phyloP scores from a whole-genome alignment of 2,797 vertebrate species.

The Hoplostethus mediterraneus region DNA sequence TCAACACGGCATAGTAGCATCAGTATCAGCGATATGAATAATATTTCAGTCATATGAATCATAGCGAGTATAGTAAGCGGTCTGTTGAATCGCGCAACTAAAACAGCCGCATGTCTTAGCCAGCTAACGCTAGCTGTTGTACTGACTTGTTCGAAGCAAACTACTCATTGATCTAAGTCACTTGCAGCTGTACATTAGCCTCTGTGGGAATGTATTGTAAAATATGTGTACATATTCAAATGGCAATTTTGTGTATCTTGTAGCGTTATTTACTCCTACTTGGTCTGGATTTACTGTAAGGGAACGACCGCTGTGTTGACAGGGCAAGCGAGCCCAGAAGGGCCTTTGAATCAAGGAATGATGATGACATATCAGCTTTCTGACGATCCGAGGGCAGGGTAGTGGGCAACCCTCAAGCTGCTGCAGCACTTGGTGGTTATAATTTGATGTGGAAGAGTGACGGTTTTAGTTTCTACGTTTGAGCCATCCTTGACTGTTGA shows the following conservation, averaged over 20 bases:
- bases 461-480: background rate
- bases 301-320: background rate
- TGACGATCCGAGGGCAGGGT: background rate
- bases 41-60: background rate
- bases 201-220: background rate
- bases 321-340: constrained; percentile 19
- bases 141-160: constrained; percentile 40
- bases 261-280: background rate
- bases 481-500: too few relatives aligned
- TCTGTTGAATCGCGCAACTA: background rate
- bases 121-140: constrained; percentile 55
- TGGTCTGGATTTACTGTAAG: background rate
- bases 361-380: constrained; percentile 48
- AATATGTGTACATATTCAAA: background rate
- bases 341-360: background rate
- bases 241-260: background rate
- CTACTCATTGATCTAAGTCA: background rate
- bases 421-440: background rate
- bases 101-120: constrained; percentile 66
- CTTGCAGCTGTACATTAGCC: background rate
- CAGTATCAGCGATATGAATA: fast-evolving
- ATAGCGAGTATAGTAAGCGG: background rate
- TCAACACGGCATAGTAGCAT: fast-evolving
- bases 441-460: background rate
- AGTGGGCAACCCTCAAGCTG: background rate